These are phyloP conservation scores for Holcopasites calliopsidis DNA, from an alignment of 1,140 invertebrate species.

Conservation along the genomic window DNA sequence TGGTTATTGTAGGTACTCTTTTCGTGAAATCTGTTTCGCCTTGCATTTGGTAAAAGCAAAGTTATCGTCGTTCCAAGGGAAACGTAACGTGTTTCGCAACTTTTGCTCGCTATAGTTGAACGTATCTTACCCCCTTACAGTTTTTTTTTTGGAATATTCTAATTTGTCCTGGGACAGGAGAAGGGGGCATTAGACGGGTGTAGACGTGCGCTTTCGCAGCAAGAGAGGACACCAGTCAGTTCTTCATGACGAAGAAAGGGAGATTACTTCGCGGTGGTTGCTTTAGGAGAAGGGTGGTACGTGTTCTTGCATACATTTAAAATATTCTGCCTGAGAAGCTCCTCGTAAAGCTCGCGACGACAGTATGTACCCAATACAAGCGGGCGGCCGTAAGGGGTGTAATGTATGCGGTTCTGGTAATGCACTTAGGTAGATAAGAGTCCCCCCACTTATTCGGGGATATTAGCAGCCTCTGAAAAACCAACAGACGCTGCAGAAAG, in stretches of 20 bases:
- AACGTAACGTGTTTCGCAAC: background rate
- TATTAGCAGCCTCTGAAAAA: constrained; percentile 55
- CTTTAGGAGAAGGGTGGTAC: constrained; percentile 63
- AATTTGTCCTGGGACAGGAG: background rate
- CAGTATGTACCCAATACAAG: constrained; percentile 63
- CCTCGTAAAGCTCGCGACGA: constrained; percentile 50
- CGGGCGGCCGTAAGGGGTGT: constrained; percentile 46
- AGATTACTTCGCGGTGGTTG: constrained; percentile 64
- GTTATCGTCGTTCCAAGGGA: background rate
- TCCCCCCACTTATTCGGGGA: constrained; percentile 59
- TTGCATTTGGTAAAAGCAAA: background rate
- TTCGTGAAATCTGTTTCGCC: background rate
- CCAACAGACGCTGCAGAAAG: constrained; percentile 60
- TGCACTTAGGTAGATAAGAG: constrained; percentile 66
- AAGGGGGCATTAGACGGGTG: constrained; percentile 27
- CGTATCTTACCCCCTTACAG: no score
- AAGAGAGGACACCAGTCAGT: constrained; percentile 56
- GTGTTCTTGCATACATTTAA: constrained; percentile 67
- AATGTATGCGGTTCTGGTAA: constrained; percentile 63
- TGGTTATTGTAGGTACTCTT: background rate
- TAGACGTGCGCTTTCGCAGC: constrained; percentile 40
- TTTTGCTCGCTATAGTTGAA: background rate
- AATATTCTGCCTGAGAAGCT: constrained; percentile 62
- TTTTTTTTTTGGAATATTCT: constrained; percentile 7
- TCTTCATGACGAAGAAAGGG: constrained; percentile 64